phyloP scores from a whole-genome alignment of 2,888 invertebrate genomes.

The Cactoblastis cactorum region DNA sequence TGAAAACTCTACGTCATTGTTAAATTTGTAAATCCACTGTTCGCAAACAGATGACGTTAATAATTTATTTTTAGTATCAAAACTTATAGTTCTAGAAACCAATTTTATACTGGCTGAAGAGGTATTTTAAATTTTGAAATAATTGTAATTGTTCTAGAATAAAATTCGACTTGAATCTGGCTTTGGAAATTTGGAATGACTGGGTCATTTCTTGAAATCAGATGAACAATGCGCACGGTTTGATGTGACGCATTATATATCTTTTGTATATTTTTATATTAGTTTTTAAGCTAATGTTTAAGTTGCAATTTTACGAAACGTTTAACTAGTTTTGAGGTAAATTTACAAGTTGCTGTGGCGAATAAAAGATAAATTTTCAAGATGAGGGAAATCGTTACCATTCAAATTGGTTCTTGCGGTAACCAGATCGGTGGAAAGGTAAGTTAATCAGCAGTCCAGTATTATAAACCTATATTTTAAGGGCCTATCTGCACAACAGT shows the following conservation, averaged over 20 bases:
- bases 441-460: constrained; percentile 28
- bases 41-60: too few species aligned
- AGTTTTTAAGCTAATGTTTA: constrained; percentile 70
- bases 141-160: constrained; percentile 24
- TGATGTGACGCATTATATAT: constrained; percentile 43
- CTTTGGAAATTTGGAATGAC: too few species aligned
- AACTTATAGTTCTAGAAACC: too few species aligned
- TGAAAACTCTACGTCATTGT: too few species aligned
- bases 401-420: constrained; percentile 89
- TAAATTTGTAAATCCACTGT: too few species aligned
- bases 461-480: neutral
- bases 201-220: constrained; percentile 52
- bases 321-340: constrained; percentile 45
- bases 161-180: constrained; percentile 16
- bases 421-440: constrained; percentile 78
- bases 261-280: constrained; percentile 47
- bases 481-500: too few species aligned
- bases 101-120: neutral
- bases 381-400: constrained; percentile 89
- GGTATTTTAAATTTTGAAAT: neutral
- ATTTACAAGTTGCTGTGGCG: constrained; percentile 55
- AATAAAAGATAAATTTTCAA: constrained; percentile 52
- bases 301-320: constrained; percentile 49
- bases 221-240: constrained; percentile 58
- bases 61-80: too few species aligned